Conservation (phyloP, 2,888 invertebrate genomes). For the Eristalinus sepulchralis region DNA sequence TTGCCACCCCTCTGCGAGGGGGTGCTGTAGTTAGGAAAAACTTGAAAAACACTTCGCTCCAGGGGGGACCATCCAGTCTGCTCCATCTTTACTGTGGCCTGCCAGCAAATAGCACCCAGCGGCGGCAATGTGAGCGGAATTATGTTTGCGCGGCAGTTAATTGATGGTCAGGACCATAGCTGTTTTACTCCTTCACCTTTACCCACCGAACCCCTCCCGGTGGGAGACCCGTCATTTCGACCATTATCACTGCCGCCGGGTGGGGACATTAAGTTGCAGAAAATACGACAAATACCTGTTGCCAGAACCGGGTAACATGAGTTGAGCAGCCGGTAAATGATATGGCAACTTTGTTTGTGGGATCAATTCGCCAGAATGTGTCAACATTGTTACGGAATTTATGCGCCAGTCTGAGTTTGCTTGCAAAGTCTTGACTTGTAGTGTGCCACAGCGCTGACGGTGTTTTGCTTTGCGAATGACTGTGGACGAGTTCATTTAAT, state of each 20-base stretch:
- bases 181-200: not conserved
- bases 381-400: conserved; percentile 49
- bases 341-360: conserved; percentile 34
- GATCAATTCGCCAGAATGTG: conserved; percentile 38
- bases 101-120: conserved; percentile 24
- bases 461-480: not conserved
- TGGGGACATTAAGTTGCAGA: conserved; percentile 46
- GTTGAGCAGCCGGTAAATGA: conserved; percentile 41
- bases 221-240: not conserved
- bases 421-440: conserved; percentile 20
- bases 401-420: conserved; percentile 42
- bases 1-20: conserved; percentile 3
- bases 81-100: not conserved
- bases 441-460: not conserved
- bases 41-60: not conserved
- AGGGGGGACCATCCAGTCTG: not conserved
- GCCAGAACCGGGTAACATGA: conserved; percentile 38
- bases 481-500: conserved; percentile 28
- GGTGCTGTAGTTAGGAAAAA: not conserved
- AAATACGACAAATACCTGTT: conserved; percentile 52
- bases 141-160: conserved; percentile 29
- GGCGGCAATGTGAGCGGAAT: not conserved
- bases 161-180: not conserved
- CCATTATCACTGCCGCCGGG: not conserved
- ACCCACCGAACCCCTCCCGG: not conserved